Evolutionary conservation across 2,888 invertebrate genomes (phyloP).

Genomic region (Stegophylla sp.): DNA sequence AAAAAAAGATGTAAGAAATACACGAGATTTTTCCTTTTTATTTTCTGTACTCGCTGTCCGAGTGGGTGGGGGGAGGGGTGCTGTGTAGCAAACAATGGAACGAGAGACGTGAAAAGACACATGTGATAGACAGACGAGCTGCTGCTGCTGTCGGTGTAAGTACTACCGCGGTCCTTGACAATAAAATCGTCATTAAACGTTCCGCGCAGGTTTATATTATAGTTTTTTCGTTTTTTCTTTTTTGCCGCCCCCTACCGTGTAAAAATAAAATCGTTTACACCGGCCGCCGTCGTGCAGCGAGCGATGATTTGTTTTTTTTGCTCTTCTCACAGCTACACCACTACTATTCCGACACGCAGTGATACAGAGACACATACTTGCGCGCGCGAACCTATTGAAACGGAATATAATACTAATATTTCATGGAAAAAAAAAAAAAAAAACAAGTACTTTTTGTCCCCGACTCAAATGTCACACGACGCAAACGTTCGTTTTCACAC

Average conservation of each 20-base stretch:
- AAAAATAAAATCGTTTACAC: background rate
- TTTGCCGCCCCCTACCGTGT: background rate
- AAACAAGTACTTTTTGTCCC: too few relatives aligned
- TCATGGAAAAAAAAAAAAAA: too few relatives aligned
- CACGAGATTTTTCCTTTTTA: background rate
- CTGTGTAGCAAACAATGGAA: conserved; percentile 20
- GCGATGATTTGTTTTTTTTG: conserved; percentile 23
- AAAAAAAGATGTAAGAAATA: conserved; percentile 1
- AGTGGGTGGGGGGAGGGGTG: too few relatives aligned
- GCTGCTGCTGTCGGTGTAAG: too few relatives aligned
- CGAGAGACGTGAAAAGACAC: conserved; percentile 19
- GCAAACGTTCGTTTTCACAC: too few relatives aligned
- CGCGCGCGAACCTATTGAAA: too few relatives aligned
- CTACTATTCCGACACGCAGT: too few relatives aligned
- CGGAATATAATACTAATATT: too few relatives aligned
- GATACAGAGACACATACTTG: too few relatives aligned
- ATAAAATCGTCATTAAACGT: conserved; percentile 57
- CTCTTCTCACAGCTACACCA: too few relatives aligned
- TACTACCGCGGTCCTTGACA: conserved; percentile 50
- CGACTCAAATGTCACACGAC: too few relatives aligned
- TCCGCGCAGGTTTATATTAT: conserved; percentile 10
- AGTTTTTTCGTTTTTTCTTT: conserved; percentile 2
- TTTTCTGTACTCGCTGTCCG: conserved; percentile 26
- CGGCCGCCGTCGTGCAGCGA: background rate
- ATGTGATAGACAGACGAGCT: conserved; percentile 26